Conservation (phyloP, 2,113 vertebrate genomes). For the Barnardius zonarius region DNA sequence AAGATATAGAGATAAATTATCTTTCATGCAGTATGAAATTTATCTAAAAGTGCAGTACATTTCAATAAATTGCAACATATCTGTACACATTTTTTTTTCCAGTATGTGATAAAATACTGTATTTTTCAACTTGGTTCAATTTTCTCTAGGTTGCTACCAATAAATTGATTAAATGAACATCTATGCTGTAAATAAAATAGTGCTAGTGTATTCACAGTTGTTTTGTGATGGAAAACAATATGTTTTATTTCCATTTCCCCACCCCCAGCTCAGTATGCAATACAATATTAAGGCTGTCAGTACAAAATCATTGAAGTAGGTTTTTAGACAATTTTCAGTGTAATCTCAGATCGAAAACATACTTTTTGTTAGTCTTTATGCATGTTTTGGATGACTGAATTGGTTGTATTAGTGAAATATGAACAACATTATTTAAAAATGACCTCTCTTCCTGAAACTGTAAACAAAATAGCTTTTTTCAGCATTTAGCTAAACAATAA, state of each 20-base stretch:
- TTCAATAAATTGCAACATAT: neutral
- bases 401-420: neutral
- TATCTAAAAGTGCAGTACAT: neutral
- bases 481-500: neutral
- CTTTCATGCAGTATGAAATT: neutral
- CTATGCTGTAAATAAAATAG: neutral
- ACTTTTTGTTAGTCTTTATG: neutral
- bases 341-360: neutral
- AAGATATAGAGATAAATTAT: slow-evolving; percentile 18
- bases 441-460: neutral
- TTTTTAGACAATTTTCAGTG: neutral
- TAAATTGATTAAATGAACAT: slow-evolving; percentile 5
- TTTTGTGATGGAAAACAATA: neutral
- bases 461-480: neutral
- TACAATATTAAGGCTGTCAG: neutral
- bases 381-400: neutral
- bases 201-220: neutral
- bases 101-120: neutral
- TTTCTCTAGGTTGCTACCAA: neutral
- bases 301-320: neutral
- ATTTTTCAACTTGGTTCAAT: neutral
- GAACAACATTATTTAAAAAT: neutral
- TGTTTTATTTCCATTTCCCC: neutral
- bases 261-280: neutral
- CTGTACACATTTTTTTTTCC: neutral